A percentile compares a stretch with the other conserved stretches of the same genome.
These are phyloP conservation scores for Talpa occidentalis DNA, from an alignment of 2,113 vertebrate species.

Conservation along the genomic window DNA sequence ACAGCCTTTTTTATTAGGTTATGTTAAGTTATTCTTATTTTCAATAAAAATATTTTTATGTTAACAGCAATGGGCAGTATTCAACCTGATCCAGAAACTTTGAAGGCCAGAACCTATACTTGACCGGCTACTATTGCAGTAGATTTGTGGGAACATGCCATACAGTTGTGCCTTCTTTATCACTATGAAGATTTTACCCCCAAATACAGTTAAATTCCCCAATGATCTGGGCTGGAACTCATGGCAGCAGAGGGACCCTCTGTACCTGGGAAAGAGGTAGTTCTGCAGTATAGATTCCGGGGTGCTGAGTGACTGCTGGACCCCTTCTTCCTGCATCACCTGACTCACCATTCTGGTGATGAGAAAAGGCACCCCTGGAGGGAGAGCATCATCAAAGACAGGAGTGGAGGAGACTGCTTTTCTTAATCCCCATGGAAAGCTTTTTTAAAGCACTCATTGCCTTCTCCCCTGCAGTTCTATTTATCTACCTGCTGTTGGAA, in stretches of 20 bases:
- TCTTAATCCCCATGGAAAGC: neutral
- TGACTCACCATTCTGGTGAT: neutral
- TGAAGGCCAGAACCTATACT: neutral
- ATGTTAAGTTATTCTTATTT: neutral
- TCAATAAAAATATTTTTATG: neutral
- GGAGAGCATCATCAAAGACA: neutral
- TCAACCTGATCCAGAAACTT: neutral
- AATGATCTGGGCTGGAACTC: neutral
- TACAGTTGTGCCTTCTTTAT: neutral
- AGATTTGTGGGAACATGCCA: neutral
- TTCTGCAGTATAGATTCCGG: neutral
- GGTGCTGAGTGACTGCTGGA: fast-evolving
- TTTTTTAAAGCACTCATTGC: neutral
- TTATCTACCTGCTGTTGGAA: neutral
- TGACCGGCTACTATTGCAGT: neutral
- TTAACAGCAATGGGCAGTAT: neutral
- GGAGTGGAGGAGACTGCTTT: neutral
- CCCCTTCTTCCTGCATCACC: neutral
- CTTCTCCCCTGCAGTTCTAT: neutral
- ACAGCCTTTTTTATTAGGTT: neutral
- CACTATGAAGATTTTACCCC: neutral
- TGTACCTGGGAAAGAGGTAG: neutral
- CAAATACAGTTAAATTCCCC: neutral
- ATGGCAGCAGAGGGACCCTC: neutral
- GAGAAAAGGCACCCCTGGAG: neutral